These are phyloP conservation scores for Embiotoca jacksoni DNA, from an alignment of 2,113 vertebrate genomes.

Conservation along the genomic window DNA sequence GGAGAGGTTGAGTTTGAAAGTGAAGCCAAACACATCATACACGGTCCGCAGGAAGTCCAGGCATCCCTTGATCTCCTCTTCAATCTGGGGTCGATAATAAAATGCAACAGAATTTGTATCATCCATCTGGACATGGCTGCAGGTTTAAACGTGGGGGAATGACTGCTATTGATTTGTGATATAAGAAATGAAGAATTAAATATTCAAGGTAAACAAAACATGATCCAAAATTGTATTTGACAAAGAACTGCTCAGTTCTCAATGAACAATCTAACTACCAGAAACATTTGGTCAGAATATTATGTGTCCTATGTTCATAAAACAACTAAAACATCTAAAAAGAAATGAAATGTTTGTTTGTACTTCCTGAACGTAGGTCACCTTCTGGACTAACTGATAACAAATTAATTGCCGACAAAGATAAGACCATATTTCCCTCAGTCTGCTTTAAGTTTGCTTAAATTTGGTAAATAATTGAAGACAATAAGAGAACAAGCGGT, in stretches of 20 bases:
- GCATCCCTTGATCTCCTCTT: constrained; percentile 94
- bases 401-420: no score
- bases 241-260: background rate
- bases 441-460: background rate
- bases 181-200: background rate
- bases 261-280: no score
- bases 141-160: background rate
- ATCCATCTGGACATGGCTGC: background rate
- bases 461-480: background rate
- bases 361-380: no score
- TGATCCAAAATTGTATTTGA: background rate
- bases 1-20: constrained; percentile 97
- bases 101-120: background rate
- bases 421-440: background rate
- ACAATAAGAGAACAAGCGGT: constrained; percentile 3
- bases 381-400: no score
- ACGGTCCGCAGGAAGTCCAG: constrained; percentile 94
- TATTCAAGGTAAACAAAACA: background rate
- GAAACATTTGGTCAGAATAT: no score
- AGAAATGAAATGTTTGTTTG: no score
- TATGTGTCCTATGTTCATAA: no score
- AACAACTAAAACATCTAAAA: background rate
- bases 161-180: background rate
- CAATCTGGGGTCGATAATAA: constrained; percentile 86
- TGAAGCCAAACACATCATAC: constrained; percentile 95